Evolutionary conservation across 2,888 invertebrate species (phyloP).

Genomic region (Lampropteryx suffumata): DNA sequence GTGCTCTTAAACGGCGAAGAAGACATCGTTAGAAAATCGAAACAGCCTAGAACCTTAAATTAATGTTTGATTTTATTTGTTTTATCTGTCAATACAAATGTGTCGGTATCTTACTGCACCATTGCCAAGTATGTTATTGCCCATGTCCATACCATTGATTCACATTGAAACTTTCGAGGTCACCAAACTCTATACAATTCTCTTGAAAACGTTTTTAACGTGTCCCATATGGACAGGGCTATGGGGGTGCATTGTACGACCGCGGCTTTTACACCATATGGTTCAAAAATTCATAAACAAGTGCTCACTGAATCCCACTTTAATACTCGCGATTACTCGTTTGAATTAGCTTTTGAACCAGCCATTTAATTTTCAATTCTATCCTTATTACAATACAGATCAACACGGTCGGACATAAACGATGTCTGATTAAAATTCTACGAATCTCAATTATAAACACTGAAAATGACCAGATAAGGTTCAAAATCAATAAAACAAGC

Average conservation of each 20-base stretch:
- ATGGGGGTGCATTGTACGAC: conserved; percentile 77
- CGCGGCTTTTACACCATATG: conserved; percentile 81
- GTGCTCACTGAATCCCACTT: conserved; percentile 71
- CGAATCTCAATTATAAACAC: conserved; percentile 33
- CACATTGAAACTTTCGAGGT: conserved; percentile 19
- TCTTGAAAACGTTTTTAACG: conserved; percentile 78
- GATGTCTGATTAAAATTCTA: conserved; percentile 25
- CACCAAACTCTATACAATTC: conserved; percentile 58
- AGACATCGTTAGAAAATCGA: no score
- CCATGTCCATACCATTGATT: neutral
- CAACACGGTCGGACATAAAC: conserved; percentile 19
- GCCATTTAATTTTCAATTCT: conserved; percentile 37
- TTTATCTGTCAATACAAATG: no score
- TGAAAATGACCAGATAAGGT: conserved; percentile 25
- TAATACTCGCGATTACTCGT: conserved; percentile 62
- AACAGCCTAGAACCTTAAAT: no score
- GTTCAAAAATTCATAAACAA: conserved; percentile 78
- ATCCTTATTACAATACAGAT: conserved; percentile 33
- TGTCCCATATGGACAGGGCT: conserved; percentile 74
- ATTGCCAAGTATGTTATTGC: no score
- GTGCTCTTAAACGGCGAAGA: no score
- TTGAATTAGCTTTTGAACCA: conserved; percentile 36
- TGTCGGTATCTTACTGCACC: no score
- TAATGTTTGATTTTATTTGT: no score
- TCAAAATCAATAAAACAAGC: conserved; percentile 34